These are phyloP conservation scores for Struthidea cinerea DNA, from an alignment of 2,113 vertebrate species.

Conservation along the genomic window DNA sequence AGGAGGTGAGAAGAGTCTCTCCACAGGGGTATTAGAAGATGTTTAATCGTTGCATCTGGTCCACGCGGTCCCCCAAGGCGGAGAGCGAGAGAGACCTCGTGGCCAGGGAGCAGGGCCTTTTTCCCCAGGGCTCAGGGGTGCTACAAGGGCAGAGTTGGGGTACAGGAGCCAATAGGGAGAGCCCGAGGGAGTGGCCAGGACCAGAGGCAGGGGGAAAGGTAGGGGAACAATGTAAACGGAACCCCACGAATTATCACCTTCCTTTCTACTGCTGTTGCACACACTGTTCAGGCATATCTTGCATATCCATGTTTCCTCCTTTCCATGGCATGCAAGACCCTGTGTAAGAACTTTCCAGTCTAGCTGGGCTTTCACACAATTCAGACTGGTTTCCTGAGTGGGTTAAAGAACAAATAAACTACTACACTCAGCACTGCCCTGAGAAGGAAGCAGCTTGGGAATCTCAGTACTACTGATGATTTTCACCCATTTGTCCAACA, in stretches of 20 bases:
- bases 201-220: no score
- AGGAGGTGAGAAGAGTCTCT: no score
- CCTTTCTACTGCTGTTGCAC: not conserved
- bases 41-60: no score
- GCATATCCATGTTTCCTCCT: not conserved
- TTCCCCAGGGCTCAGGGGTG: no score
- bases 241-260: not conserved
- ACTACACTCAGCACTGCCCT: not conserved
- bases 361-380: not conserved
- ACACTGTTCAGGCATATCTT: not conserved
- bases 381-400: not conserved
- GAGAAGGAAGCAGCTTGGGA: not conserved
- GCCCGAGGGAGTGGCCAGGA: no score
- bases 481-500: not conserved
- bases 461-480: not conserved
- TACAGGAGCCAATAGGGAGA: no score
- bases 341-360: not conserved
- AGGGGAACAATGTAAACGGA: no score
- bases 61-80: no score
- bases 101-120: no score
- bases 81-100: no score
- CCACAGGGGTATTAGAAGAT: no score
- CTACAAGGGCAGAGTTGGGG: no score
- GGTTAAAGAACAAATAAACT: not conserved
- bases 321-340: not conserved